phyloP scores from a whole-genome alignment of 2,797 vertebrate species.

The Tangara arthus region DNA sequence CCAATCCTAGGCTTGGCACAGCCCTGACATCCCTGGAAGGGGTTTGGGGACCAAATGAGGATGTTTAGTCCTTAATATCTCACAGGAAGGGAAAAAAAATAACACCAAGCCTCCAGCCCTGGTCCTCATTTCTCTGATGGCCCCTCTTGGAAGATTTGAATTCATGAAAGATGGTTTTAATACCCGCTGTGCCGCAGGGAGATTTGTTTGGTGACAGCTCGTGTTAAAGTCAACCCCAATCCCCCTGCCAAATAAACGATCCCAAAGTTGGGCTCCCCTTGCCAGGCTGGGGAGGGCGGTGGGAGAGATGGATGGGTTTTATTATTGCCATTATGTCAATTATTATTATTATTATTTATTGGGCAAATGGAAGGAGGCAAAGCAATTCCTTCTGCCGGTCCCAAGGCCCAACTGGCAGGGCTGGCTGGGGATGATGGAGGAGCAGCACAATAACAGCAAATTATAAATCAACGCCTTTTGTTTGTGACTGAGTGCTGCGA shows the following conservation, averaged over 20 bases:
- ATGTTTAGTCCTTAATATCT: background rate
- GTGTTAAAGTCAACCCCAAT: constrained; percentile 57
- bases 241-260: constrained; percentile 41
- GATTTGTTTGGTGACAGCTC: constrained; percentile 67
- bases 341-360: constrained; percentile 61
- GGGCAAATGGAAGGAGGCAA: constrained; percentile 18
- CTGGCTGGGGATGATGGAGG: constrained; percentile 25
- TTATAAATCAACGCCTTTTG: constrained; percentile 74
- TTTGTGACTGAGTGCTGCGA: constrained; percentile 22
- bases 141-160: constrained; percentile 58
- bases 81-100: background rate
- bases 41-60: background rate
- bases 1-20: background rate
- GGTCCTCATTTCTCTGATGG: background rate
- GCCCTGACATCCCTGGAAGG: background rate
- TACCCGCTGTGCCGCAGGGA: constrained; percentile 44
- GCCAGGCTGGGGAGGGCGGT: background rate
- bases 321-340: constrained; percentile 41
- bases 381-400: background rate
- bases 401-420: constrained; percentile 38
- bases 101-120: background rate
- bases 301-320: constrained; percentile 58
- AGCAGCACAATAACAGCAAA: constrained; percentile 61
- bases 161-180: constrained; percentile 72
- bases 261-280: background rate